Percentiles rank a stretch among this genome's conserved stretches.
Evolutionary conservation across 1,140 invertebrate species (phyloP).

Genomic region (Sinella curviseta): DNA sequence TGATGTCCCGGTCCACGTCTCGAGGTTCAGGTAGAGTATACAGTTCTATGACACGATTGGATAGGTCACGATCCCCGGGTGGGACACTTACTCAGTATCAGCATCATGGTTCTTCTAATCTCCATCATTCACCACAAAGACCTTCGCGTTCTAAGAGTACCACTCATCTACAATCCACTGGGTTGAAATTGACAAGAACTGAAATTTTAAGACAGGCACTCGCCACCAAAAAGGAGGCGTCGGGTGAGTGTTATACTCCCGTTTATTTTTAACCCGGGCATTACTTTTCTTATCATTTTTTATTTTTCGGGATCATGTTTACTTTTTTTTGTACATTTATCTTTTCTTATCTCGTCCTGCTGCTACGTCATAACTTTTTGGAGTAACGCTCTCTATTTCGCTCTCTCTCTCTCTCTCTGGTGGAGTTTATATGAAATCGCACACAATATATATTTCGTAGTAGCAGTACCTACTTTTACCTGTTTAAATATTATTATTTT

Average conservation of each 20-base stretch:
- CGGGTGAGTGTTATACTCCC: background rate
- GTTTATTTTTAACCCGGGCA: no score
- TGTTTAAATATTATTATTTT: no score
- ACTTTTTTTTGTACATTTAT: background rate
- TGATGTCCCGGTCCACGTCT: conserved; percentile 38
- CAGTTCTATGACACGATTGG: conserved; percentile 48
- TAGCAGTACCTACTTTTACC: no score
- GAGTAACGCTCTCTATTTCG: no score
- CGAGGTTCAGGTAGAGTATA: conserved; percentile 43
- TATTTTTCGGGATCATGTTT: background rate
- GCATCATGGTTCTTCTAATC: conserved; percentile 25
- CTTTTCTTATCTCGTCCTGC: background rate
- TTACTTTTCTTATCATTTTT: no score
- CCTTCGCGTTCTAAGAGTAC: conserved; percentile 46
- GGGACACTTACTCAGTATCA: conserved; percentile 21
- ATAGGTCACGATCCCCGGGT: conserved; percentile 33
- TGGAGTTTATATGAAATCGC: background rate
- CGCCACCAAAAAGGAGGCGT: conserved; percentile 20
- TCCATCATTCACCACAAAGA: conserved; percentile 24
- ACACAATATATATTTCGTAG: background rate
- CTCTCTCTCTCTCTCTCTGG: background rate
- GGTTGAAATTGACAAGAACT: conserved; percentile 40
- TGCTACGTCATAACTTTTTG: background rate
- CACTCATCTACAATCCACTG: conserved; percentile 39
- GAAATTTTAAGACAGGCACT: conserved; percentile 45